Conservation (phyloP, 2,797 vertebrate species). For the Anabacerthia variegaticeps region DNA sequence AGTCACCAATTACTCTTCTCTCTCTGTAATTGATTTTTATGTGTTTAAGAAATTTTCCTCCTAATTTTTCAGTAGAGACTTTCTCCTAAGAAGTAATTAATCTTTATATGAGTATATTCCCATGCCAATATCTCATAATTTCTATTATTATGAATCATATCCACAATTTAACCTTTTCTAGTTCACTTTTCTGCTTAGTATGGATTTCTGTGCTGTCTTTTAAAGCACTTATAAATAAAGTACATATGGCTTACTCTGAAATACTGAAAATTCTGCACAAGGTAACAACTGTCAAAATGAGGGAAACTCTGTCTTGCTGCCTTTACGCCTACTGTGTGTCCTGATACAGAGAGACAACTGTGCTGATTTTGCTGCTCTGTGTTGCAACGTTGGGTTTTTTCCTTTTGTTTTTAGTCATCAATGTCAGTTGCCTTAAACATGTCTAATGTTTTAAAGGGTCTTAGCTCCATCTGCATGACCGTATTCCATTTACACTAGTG, state of each 20-base stretch:
- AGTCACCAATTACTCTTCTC: neutral
- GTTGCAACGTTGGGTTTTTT: neutral
- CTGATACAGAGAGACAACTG: conserved; percentile 17
- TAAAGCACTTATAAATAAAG: conserved; percentile 39
- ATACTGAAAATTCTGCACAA: conserved; percentile 38
- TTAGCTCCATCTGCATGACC: neutral
- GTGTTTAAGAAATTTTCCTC: neutral
- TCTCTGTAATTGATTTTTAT: neutral
- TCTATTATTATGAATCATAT: neutral
- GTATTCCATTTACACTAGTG: neutral
- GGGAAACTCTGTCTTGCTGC: conserved; percentile 3
- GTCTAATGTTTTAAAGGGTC: neutral
- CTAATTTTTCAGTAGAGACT: neutral
- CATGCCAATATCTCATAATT: neutral
- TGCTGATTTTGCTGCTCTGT: conserved; percentile 42
- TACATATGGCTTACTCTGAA: conserved; percentile 46
- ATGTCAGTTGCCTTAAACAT: conserved; percentile 29
- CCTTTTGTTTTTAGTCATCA: conserved; percentile 18
- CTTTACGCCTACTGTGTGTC: conserved; percentile 33
- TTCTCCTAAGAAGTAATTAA: neutral
- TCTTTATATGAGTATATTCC: neutral
- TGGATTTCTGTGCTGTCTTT: conserved; percentile 30
- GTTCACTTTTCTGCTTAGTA: neutral
- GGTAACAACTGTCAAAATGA: conserved; percentile 52
- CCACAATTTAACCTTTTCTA: neutral